Percentiles rank a stretch among this genome's conserved stretches.
Evolutionary conservation across 2,113 vertebrate genomes (phyloP).

Genomic region (Hypanus sabinus): DNA sequence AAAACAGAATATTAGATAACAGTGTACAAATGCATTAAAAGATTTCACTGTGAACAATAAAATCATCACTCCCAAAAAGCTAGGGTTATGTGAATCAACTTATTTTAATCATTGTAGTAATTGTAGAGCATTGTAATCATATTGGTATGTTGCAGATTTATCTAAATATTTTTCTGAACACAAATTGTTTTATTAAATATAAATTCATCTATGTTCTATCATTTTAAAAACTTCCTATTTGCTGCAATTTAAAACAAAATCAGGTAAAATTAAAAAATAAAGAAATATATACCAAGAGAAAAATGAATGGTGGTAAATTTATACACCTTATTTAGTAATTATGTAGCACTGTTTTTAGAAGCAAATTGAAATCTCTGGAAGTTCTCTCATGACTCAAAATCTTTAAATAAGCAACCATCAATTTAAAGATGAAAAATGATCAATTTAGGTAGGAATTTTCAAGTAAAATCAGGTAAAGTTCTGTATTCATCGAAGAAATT

Average conservation of each 20-base stretch:
- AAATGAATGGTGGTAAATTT: not conserved
- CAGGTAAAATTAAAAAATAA: not conserved
- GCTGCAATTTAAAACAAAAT: not conserved
- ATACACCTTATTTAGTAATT: not conserved
- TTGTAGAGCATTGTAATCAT: not conserved
- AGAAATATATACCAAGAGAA: not conserved
- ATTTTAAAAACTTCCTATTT: not conserved
- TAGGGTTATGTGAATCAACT: not conserved
- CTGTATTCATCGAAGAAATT: too few species aligned
- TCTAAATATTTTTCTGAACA: not conserved
- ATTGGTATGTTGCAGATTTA: not conserved
- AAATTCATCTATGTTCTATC: not conserved
- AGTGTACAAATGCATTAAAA: not conserved
- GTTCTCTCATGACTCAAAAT: not conserved
- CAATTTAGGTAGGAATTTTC: not conserved
- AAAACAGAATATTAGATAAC: not conserved
- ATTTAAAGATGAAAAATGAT: not conserved
- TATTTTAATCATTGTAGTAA: not conserved
- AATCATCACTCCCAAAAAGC: too few species aligned
- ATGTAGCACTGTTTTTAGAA: not conserved
- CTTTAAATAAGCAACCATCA: not conserved
- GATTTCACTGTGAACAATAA: not conserved
- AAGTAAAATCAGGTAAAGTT: not conserved
- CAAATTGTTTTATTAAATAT: not conserved
- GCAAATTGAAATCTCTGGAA: not conserved